phyloP scores from a whole-genome alignment of 2,797 vertebrate genomes.

The Chlorospingus semifuscus region DNA sequence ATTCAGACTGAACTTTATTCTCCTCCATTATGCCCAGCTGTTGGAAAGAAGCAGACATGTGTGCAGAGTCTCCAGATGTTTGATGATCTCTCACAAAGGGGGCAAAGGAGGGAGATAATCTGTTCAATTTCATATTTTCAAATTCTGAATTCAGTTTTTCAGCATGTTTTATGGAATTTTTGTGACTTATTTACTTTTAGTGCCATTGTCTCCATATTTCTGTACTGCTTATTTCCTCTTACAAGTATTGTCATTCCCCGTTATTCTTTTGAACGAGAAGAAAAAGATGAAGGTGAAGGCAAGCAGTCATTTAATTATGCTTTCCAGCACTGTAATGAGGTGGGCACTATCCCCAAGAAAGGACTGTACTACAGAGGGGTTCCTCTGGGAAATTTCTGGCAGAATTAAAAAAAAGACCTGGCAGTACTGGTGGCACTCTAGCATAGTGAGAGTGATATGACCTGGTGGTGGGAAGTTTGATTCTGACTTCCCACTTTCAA shows the following conservation, averaged over 20 bases:
- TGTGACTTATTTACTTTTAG: neutral
- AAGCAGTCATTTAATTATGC: neutral
- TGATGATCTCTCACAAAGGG: neutral
- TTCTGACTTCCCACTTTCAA: neutral
- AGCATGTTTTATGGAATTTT: neutral
- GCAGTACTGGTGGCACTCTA: neutral
- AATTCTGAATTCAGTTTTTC: neutral
- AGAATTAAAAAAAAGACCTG: neutral
- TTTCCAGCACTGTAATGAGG: neutral
- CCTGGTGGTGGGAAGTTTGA: neutral
- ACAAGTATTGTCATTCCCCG: fast-evolving
- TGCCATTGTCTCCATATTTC: neutral
- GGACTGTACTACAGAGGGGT: neutral
- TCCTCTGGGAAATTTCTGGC: neutral
- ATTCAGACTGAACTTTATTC: slow-evolving; percentile 46
- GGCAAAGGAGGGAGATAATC: neutral
- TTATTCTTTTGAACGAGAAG: neutral
- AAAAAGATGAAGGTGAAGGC: neutral
- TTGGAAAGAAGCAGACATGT: neutral
- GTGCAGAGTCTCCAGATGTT: slow-evolving; percentile 11
- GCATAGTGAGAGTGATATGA: fast-evolving
- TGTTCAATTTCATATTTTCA: neutral
- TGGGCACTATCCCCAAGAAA: neutral
- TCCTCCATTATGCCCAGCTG: slow-evolving; percentile 30
- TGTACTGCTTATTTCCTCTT: neutral